A percentile compares a stretch with the other conserved stretches of the same genome.
phyloP scores from a whole-genome alignment of 2,888 invertebrate species.

The Patella pellucida region DNA sequence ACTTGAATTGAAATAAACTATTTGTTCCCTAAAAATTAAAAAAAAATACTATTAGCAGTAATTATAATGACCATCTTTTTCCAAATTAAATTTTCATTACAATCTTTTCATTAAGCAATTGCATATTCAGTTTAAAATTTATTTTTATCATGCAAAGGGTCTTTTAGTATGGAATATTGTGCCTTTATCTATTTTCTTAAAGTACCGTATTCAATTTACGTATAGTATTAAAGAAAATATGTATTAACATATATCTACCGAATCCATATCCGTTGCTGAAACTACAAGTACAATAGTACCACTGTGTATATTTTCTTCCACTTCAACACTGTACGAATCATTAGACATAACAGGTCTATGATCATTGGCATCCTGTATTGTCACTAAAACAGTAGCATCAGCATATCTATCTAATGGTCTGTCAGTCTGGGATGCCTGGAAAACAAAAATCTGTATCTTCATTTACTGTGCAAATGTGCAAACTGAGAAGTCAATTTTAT shows the following conservation, averaged over 20 bases:
- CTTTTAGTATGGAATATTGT: too few relatives aligned
- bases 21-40: slow-evolving; percentile 30
- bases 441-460: not conserved
- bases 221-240: not conserved
- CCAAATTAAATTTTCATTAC: too few relatives aligned
- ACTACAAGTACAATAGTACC: slow-evolving; percentile 28
- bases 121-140: too few relatives aligned
- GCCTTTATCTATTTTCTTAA: not conserved
- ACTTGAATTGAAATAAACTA: slow-evolving; percentile 26
- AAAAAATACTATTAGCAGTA: too few relatives aligned
- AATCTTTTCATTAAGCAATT: too few relatives aligned
- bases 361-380: slow-evolving; percentile 36
- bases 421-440: slow-evolving; percentile 34
- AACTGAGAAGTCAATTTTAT: too few relatives aligned
- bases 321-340: slow-evolving; percentile 12
- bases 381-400: slow-evolving; percentile 29
- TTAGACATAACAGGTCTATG: slow-evolving; percentile 30
- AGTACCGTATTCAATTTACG: not conserved
- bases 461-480: too few relatives aligned
- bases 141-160: too few relatives aligned
- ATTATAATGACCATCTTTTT: too few relatives aligned
- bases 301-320: slow-evolving; percentile 22
- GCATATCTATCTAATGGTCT: slow-evolving; percentile 29
- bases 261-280: slow-evolving; percentile 31
- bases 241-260: slow-evolving; percentile 18